phyloP scores from a whole-genome alignment of 2,113 vertebrate species.

The Empidonax traillii region DNA sequence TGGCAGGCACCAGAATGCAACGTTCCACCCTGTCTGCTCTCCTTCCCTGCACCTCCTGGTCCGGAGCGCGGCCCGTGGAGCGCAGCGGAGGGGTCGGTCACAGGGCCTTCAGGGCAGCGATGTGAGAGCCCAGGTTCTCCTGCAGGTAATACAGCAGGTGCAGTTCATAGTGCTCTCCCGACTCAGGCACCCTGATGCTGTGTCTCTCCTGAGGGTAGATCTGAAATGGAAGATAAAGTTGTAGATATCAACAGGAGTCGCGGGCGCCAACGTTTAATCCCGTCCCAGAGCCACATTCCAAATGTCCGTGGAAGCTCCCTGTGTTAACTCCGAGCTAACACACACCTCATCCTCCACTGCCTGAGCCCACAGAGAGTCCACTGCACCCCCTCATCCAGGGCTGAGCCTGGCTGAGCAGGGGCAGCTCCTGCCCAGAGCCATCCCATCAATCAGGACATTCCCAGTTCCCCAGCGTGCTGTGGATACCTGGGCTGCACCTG shows the following conservation, averaged over 20 bases:
- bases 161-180: constrained; percentile 84
- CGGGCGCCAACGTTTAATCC: neutral
- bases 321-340: neutral
- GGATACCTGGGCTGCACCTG: neutral
- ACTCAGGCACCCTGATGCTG: constrained; percentile 84
- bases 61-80: constrained; percentile 36
- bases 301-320: neutral
- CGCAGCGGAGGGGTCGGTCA: constrained; percentile 45
- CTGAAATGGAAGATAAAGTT: constrained; percentile 52
- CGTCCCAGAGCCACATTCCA: neutral
- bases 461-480: neutral
- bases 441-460: rapidly evolving
- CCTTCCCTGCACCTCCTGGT: constrained; percentile 14
- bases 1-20: constrained; percentile 66
- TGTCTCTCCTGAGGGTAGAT: constrained; percentile 86
- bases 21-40: constrained; percentile 5
- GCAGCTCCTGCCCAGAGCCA: neutral
- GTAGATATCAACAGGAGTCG: neutral
- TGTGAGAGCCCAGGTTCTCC: constrained; percentile 80
- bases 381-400: neutral
- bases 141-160: constrained; percentile 84
- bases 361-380: neutral
- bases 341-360: neutral
- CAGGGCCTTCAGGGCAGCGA: constrained; percentile 80
- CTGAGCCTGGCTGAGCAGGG: neutral